A percentile compares a stretch with the other conserved stretches of the same genome.
phyloP scores from a whole-genome alignment of 2,797 vertebrate species.

The Lagocephalus sceleratus region DNA sequence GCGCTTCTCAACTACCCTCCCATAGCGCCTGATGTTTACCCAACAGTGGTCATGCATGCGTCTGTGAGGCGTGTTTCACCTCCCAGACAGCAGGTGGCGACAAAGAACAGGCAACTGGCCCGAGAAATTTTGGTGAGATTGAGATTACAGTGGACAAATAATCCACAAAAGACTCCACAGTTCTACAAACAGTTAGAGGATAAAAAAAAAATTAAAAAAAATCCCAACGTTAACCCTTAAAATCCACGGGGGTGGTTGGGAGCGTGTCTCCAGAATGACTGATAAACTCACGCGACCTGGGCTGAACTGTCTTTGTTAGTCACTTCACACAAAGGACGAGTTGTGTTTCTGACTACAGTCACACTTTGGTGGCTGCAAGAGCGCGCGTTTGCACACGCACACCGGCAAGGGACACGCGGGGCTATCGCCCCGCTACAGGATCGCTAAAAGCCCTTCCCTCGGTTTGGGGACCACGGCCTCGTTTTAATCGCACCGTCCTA shows the following conservation, averaged over 20 bases:
- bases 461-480: too few species aligned
- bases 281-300: too few species aligned
- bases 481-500: too few species aligned
- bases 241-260: not conserved
- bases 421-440: too few species aligned
- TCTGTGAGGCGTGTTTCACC: conserved; percentile 25
- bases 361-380: not conserved
- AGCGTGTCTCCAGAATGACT: not conserved
- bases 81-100: conserved; percentile 52
- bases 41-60: not conserved
- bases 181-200: not conserved
- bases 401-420: too few species aligned
- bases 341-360: not conserved
- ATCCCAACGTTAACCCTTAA: not conserved
- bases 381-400: too few species aligned
- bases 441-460: too few species aligned
- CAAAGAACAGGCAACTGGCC: conserved; percentile 11
- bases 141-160: conserved; percentile 11
- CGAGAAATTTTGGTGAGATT: conserved; percentile 1
- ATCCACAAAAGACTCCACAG: not conserved
- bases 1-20: not conserved
- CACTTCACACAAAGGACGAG: not conserved
- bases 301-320: not conserved
- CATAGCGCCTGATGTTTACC: not conserved
- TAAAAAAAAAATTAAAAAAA: too few species aligned